Evolutionary conservation across 2,113 vertebrate species (phyloP).

Genomic region (Poeciliopsis prolifica): DNA sequence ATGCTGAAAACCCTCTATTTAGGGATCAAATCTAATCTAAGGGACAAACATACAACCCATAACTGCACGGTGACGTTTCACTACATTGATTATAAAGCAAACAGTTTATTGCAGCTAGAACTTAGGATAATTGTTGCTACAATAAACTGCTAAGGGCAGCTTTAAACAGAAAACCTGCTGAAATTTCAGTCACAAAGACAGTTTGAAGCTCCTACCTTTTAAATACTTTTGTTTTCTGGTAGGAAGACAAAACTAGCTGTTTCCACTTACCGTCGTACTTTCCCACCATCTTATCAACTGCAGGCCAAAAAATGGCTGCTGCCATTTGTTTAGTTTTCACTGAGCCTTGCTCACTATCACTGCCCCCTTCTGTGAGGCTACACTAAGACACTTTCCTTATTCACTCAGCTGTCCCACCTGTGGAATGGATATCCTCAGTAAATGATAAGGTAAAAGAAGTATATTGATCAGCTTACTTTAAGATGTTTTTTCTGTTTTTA

Average conservation of each 20-base stretch:
- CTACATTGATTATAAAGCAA: slow-evolving; percentile 27
- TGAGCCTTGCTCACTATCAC: slow-evolving; percentile 6
- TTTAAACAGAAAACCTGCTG: slow-evolving; percentile 23
- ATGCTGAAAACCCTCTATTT: slow-evolving; percentile 25
- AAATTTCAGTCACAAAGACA: slow-evolving; percentile 2
- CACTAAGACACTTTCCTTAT: slow-evolving; percentile 45
- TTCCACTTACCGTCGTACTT: slow-evolving; percentile 14
- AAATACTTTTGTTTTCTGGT: slow-evolving; percentile 24
- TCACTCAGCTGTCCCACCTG: slow-evolving; percentile 34
- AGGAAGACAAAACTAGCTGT: slow-evolving; percentile 23
- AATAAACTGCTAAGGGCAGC: slow-evolving; percentile 10
- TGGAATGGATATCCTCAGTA: slow-evolving; percentile 65
- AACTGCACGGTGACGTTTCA: slow-evolving; percentile 7
- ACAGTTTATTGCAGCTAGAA: slow-evolving; percentile 7
- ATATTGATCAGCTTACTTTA: slow-evolving; percentile 49
- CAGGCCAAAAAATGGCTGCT: slow-evolving; percentile 9
- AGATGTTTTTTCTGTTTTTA: slow-evolving; percentile 50
- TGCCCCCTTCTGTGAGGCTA: slow-evolving; percentile 23
- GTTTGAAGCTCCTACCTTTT: slow-evolving; percentile 8
- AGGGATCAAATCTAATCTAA: not conserved
- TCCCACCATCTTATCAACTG: slow-evolving; percentile 11
- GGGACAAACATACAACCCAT: slow-evolving; percentile 6
- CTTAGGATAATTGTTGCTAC: not conserved
- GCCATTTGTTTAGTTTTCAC: slow-evolving; percentile 4
- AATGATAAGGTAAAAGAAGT: slow-evolving; percentile 61